These are phyloP conservation scores for Rhea pennata DNA, from an alignment of 2,113 vertebrate genomes.

Conservation along the genomic window DNA sequence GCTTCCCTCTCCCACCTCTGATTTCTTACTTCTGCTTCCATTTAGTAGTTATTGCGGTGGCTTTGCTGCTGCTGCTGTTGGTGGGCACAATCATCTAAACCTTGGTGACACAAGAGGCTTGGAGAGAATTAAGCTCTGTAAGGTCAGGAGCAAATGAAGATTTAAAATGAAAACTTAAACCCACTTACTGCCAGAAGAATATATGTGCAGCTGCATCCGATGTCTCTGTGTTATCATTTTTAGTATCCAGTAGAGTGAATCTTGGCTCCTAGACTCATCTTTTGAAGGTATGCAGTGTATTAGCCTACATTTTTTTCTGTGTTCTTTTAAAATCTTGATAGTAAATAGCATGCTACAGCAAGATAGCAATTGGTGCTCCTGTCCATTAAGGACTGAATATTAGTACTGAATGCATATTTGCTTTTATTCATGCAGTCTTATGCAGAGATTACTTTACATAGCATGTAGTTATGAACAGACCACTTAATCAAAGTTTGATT, in stretches of 20 bases:
- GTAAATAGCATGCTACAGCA: background rate
- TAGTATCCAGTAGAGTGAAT: background rate
- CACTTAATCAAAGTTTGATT: background rate
- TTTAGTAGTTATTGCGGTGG: background rate
- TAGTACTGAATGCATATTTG: background rate
- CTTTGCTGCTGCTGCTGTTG: background rate
- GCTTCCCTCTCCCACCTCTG: background rate
- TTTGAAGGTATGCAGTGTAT: background rate
- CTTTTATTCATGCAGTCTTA: background rate
- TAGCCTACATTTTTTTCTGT: background rate
- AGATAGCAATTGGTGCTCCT: background rate
- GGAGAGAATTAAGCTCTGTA: background rate
- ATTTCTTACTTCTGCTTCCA: background rate
- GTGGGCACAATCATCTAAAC: background rate
- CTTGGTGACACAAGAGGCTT: background rate
- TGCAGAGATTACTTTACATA: background rate
- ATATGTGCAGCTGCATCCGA: background rate
- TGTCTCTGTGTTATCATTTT: background rate
- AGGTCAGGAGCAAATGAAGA: background rate
- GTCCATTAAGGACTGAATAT: background rate
- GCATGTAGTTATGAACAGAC: background rate
- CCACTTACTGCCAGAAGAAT: background rate
- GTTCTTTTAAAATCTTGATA: background rate
- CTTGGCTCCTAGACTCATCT: background rate
- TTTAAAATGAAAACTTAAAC: background rate